Evolutionary conservation across 2,888 invertebrate genomes (phyloP).

Genomic region (Epinotia brunnichana): DNA sequence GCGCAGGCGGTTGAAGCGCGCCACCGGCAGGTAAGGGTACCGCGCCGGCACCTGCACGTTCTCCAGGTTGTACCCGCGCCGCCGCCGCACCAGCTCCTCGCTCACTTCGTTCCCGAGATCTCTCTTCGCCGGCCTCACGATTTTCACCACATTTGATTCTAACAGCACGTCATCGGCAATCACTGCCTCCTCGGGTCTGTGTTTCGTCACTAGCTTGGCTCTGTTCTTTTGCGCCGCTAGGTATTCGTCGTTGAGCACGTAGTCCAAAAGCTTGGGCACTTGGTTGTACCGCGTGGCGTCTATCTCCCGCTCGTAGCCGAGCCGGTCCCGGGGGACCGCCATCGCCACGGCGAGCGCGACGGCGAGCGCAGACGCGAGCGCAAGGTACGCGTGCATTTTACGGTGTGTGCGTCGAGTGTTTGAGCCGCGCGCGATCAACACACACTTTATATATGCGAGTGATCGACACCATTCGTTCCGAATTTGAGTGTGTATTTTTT

Average conservation of each 20-base stretch:
- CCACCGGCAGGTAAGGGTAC: conserved; percentile 77
- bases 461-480: conserved; percentile 79
- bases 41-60: conserved; percentile 79
- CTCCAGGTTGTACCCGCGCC: conserved; percentile 80
- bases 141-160: conserved; percentile 74
- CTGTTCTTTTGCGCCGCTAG: conserved; percentile 69
- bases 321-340: conserved; percentile 61
- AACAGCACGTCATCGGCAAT: conserved; percentile 75
- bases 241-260: conserved; percentile 67
- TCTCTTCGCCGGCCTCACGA: conserved; percentile 67
- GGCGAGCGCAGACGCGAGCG: conserved; percentile 60
- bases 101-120: conserved; percentile 56
- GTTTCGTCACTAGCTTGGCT: conserved; percentile 74
- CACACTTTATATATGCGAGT: conserved; percentile 80
- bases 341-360: conserved; percentile 55
- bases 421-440: conserved; percentile 77
- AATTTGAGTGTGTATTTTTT: conserved; percentile 76
- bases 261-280: conserved; percentile 68
- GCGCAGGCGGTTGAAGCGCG: conserved; percentile 74
- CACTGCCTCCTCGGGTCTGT: conserved; percentile 68
- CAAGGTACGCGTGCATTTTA: conserved; percentile 80
- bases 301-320: conserved; percentile 77
- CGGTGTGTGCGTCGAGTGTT: conserved; percentile 72
- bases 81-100: conserved; percentile 66
- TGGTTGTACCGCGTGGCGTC: conserved; percentile 68